phyloP scores from a whole-genome alignment of 2,113 vertebrate species.

The Campylomormyrus numenius region DNA sequence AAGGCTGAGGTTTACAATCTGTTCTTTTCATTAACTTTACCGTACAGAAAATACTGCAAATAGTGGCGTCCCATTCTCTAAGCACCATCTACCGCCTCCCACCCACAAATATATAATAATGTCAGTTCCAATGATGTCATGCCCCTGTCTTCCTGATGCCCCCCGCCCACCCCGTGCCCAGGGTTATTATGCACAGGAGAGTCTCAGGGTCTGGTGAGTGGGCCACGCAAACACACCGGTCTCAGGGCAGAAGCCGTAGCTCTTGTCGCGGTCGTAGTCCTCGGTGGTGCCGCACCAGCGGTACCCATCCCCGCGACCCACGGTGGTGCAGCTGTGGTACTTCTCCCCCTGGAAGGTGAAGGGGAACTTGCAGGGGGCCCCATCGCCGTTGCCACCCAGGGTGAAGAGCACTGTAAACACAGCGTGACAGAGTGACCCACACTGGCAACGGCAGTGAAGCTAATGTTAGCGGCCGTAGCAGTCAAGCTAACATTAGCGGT shows the following conservation, averaged over 20 bases:
- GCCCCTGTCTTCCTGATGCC: not conserved
- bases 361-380: conserved; percentile 88
- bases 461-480: not conserved
- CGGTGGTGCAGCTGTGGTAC: conserved; percentile 82
- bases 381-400: conserved; percentile 81
- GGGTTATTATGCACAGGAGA: not conserved
- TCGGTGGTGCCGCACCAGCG: conserved; percentile 94
- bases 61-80: not conserved
- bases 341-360: conserved; percentile 82
- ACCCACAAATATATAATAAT: not conserved
- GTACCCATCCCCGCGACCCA: conserved; percentile 86
- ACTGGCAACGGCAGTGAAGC: not conserved
- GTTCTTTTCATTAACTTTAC: not conserved
- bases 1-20: not conserved
- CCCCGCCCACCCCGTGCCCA: not conserved
- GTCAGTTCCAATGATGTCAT: not conserved
- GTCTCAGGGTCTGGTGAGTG: not conserved
- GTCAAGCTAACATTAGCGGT: not conserved
- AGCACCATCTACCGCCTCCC: not conserved
- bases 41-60: not conserved
- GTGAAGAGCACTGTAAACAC: conserved; percentile 77
- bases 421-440: rapidly evolving
- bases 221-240: conserved; percentile 63
- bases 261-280: conserved; percentile 85
- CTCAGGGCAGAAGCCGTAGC: conserved; percentile 91